Conservation (phyloP, 2,888 invertebrate species). For the Gandaritis pyraliata region DNA sequence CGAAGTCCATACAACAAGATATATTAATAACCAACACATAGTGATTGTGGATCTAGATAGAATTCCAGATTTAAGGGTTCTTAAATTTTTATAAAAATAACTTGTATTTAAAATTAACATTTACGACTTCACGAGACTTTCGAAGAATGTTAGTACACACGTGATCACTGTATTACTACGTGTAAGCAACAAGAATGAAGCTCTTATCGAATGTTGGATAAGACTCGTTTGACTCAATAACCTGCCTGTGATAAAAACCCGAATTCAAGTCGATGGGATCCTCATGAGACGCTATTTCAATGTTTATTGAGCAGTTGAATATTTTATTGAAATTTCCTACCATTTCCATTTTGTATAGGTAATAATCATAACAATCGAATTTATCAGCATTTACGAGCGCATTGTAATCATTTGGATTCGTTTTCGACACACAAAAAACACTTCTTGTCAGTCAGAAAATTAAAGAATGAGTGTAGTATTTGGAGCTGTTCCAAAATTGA, state of each 20-base stretch:
- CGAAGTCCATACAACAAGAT: too few species aligned
- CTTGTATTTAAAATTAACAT: too few species aligned
- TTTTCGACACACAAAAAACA: slow-evolving; percentile 15
- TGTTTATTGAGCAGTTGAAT: slow-evolving; percentile 54
- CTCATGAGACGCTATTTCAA: slow-evolving; percentile 56
- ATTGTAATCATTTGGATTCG: slow-evolving; percentile 18
- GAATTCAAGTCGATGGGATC: slow-evolving; percentile 63
- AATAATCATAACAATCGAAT: slow-evolving; percentile 43
- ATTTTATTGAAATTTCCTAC: slow-evolving; percentile 45
- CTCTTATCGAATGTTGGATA: slow-evolving; percentile 65
- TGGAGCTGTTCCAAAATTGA: slow-evolving; percentile 75
- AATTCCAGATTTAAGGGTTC: too few species aligned
- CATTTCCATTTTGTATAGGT: slow-evolving; percentile 41
- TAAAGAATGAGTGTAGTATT: slow-evolving; percentile 70
- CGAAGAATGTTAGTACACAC: slow-evolving; percentile 5
- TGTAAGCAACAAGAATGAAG: slow-evolving; percentile 44
- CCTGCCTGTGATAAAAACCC: slow-evolving; percentile 73
- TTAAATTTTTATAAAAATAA: too few species aligned
- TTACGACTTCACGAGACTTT: not conserved
- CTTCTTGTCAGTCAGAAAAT: slow-evolving; percentile 45
- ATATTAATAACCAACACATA: too few species aligned
- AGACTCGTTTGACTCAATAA: slow-evolving; percentile 76
- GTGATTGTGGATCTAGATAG: too few species aligned
- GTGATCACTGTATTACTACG: slow-evolving; percentile 14
- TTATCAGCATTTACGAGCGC: not conserved